These are phyloP conservation scores for Parambassis ranga DNA, from an alignment of 2,797 vertebrate species.

Conservation along the genomic window DNA sequence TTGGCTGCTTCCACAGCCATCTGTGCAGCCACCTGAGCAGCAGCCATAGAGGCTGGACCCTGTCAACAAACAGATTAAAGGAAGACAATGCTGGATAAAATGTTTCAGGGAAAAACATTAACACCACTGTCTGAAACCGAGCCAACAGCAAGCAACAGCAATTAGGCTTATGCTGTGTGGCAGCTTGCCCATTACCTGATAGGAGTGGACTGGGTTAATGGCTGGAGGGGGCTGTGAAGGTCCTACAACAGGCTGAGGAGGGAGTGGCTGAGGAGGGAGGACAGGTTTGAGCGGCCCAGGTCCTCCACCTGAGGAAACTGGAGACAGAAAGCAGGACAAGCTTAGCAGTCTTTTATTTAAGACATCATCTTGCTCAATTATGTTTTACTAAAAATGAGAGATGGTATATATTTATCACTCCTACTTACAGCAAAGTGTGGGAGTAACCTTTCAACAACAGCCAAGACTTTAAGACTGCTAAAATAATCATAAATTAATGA, in stretches of 20 bases:
- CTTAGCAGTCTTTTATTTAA: not conserved
- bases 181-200: constrained; percentile 67
- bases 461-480: not conserved
- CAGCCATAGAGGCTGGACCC: constrained; percentile 70
- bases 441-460: not conserved
- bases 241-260: constrained; percentile 61
- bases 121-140: constrained; percentile 15
- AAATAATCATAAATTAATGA: not conserved
- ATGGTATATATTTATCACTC: not conserved
- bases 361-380: not conserved
- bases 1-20: constrained; percentile 86
- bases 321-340: constrained; percentile 6
- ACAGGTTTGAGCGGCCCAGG: constrained; percentile 83
- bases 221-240: constrained; percentile 70
- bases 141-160: constrained; percentile 42
- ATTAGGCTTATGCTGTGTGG: constrained; percentile 17
- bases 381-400: not conserved
- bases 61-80: constrained; percentile 58
- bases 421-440: not conserved
- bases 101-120: constrained; percentile 36
- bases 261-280: constrained; percentile 76
- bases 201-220: constrained; percentile 65
- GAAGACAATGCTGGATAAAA: constrained; percentile 48
- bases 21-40: constrained; percentile 87
- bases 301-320: constrained; percentile 77